These are phyloP conservation scores for Brachionus sp. DNA, from an alignment of 1,140 invertebrate species.

Conservation along the genomic window DNA sequence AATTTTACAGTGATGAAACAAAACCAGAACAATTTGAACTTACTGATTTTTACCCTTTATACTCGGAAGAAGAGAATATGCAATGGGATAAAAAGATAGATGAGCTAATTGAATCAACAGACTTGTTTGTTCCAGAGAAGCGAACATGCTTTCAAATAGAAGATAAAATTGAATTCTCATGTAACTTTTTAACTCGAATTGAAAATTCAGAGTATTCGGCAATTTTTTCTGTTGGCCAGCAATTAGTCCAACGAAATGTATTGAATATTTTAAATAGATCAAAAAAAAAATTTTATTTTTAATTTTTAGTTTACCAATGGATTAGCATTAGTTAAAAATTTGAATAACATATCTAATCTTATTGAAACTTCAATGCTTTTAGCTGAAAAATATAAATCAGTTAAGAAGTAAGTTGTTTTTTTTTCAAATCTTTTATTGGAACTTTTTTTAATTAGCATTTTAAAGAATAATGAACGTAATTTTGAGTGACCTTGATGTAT, in stretches of 20 bases:
- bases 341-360: neutral
- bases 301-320: slow-evolving; percentile 15
- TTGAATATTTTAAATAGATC: neutral
- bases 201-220: neutral
- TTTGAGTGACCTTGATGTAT: neutral
- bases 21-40: slow-evolving; percentile 2
- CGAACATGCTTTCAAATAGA: neutral
- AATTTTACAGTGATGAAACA: slow-evolving; percentile 16
- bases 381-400: neutral
- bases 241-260: slow-evolving; percentile 15
- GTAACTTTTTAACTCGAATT: neutral
- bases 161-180: neutral
- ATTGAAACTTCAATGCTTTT: neutral
- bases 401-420: neutral
- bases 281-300: neutral
- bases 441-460: neutral
- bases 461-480: neutral
- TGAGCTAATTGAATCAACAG: slow-evolving; percentile 20
- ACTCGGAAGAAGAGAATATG: slow-evolving; percentile 25
- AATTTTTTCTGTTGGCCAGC: neutral
- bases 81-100: slow-evolving; percentile 36
- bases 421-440: neutral
- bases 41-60: slow-evolving; percentile 32
- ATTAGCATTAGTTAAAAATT: neutral
- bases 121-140: slow-evolving; percentile 17